Percentiles rank a stretch among this genome's conserved stretches.
These are phyloP conservation scores for Timema podura DNA, from an alignment of 2,888 invertebrate genomes.

Conservation along the genomic window DNA sequence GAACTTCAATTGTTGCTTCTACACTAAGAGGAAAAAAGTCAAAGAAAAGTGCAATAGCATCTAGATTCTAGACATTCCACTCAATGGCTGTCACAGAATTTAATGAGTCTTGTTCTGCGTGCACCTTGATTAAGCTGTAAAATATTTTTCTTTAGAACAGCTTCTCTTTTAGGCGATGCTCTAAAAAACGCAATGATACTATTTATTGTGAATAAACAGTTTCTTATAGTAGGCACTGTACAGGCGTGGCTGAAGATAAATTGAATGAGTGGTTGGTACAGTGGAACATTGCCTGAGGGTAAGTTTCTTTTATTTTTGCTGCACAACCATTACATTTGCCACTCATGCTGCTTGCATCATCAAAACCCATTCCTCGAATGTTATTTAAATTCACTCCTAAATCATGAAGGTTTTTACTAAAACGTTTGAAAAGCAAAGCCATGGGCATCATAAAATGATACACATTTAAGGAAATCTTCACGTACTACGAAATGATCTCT, in stretches of 20 bases:
- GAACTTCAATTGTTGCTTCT: neutral
- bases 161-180: constrained; percentile 3
- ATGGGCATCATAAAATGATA: neutral
- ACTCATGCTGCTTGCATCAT: constrained; percentile 4
- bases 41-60: too few species aligned
- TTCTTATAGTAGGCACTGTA: neutral
- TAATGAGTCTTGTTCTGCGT: neutral
- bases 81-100: neutral
- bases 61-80: neutral
- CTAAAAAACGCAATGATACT: constrained; percentile 8
- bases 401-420: constrained; percentile 7
- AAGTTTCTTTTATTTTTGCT: constrained; percentile 1
- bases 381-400: neutral
- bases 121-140: neutral
- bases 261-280: neutral
- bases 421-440: neutral
- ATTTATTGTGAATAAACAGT: constrained; percentile 4
- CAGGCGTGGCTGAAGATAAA: neutral
- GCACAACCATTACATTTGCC: neutral
- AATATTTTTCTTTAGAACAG: neutral
- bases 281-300: neutral
- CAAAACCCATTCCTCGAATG: neutral
- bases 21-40: neutral
- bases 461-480: neutral
- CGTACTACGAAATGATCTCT: neutral